phyloP scores from a whole-genome alignment of 2,888 invertebrate genomes.

The Diaperis boleti region DNA sequence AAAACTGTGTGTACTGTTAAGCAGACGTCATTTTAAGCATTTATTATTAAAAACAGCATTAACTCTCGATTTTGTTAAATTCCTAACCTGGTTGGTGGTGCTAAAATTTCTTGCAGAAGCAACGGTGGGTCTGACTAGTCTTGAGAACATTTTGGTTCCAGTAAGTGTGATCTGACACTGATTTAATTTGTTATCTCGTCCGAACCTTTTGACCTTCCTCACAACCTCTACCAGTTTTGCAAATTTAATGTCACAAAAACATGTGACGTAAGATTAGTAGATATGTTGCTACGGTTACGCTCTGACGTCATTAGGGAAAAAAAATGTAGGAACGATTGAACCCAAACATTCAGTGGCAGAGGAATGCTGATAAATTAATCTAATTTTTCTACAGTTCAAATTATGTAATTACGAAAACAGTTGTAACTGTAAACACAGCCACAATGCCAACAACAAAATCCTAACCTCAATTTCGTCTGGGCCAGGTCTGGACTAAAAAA shows the following conservation, averaged over 20 bases:
- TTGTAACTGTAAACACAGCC: neutral
- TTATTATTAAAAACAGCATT: too few species aligned
- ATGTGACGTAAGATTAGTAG: conserved; percentile 10
- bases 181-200: conserved; percentile 1
- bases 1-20: neutral
- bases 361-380: too few species aligned
- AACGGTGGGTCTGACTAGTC: conserved; percentile 69
- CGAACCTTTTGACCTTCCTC: conserved; percentile 22
- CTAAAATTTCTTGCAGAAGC: conserved; percentile 55
- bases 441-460: neutral
- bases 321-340: too few species aligned
- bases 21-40: too few species aligned
- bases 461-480: neutral
- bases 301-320: too few species aligned
- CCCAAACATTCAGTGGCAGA: too few species aligned
- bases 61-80: too few species aligned
- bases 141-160: conserved; percentile 71
- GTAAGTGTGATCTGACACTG: neutral
- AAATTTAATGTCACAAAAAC: conserved; percentile 19
- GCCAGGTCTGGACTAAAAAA: conserved; percentile 7
- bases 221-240: conserved; percentile 5
- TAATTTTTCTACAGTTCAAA: too few species aligned
- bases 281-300: neutral
- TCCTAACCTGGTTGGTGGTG: conserved; percentile 56
- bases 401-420: too few species aligned